Evolutionary conservation across 2,888 invertebrate species (phyloP), one percentile per base, ranked within the genome.

Genomic region (Clusia tigrina): DNA sequence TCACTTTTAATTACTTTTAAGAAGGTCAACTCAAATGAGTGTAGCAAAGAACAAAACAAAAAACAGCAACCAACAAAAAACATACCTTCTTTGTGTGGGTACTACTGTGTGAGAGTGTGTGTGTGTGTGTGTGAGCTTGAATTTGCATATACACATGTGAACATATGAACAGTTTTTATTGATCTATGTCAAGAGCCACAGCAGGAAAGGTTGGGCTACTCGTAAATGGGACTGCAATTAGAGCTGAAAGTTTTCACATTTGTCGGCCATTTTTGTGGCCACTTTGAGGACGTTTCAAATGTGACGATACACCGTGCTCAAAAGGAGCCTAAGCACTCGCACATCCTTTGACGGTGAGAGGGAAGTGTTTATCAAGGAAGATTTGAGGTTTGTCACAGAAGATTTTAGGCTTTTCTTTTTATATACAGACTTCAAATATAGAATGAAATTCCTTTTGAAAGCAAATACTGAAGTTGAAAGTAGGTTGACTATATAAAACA

Each of bases 1-100:
- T 78, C 76, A 74, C 73, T 78, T 76, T 80, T 80, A 80, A 80
- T 79, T 79, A 78, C 80, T 78, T 79, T 77, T 59, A 69, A 76
- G 79, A 80, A 81, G 80, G 80, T 72, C 72, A 71, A 61, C 64
- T 68, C 64, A 67, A 72, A 72, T 71, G 71, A 72, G 69, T 71
- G 42, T 42, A 10, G 53, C 53, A 20, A 23, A 6, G 42, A 15
- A 42, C 38, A 22, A 22, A 2, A 10, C 9, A 15, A 20, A n/a
- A 18, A 15, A 55, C 38, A 55, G n/a, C 9, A 25, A 15, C 12
- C 10, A 17, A 12, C 10, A 38, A 5, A 26, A 55, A 25, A 6
- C 22, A 22, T 15, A n/a, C n/a, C n/a, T n/a, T n/a, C n/a, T 54
- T 23, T 62, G 17, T 54, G 12, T 63, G 62, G 54, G 52, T 62